These are phyloP conservation scores for Avahi laniger DNA, from an alignment of 2,797 vertebrate species.

Conservation along the genomic window DNA sequence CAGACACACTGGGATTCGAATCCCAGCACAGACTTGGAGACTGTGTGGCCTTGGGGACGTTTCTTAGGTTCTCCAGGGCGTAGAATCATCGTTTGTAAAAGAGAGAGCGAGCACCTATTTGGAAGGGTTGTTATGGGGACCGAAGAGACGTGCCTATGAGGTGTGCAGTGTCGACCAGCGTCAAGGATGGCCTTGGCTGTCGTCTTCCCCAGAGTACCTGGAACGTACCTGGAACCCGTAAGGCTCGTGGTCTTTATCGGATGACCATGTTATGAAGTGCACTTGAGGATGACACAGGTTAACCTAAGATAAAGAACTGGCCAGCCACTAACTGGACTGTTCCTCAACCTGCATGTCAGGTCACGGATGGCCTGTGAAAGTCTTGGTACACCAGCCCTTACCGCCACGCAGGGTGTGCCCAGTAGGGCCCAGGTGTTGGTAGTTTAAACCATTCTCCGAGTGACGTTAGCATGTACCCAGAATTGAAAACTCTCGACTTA, in stretches of 20 bases:
- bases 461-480: not conserved
- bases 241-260: not conserved
- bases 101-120: rapidly evolving
- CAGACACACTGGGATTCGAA: not conserved
- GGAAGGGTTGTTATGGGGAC: too few relatives aligned
- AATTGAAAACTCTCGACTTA: not conserved
- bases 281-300: not conserved
- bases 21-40: not conserved
- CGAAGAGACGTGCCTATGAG: too few relatives aligned
- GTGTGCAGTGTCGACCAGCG: rapidly evolving
- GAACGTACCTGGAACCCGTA: too few relatives aligned
- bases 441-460: not conserved
- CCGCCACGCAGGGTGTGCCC: not conserved
- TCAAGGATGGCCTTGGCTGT: rapidly evolving
- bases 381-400: too few relatives aligned
- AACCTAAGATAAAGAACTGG: not conserved
- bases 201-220: not conserved
- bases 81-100: not conserved
- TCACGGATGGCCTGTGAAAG: not conserved
- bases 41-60: not conserved
- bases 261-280: rapidly evolving
- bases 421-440: too few relatives aligned
- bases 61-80: not conserved
- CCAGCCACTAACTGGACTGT: not conserved
- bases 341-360: rapidly evolving